Conservation (phyloP, 1,140 invertebrate genomes). For the Leptinotarsa texana region DNA sequence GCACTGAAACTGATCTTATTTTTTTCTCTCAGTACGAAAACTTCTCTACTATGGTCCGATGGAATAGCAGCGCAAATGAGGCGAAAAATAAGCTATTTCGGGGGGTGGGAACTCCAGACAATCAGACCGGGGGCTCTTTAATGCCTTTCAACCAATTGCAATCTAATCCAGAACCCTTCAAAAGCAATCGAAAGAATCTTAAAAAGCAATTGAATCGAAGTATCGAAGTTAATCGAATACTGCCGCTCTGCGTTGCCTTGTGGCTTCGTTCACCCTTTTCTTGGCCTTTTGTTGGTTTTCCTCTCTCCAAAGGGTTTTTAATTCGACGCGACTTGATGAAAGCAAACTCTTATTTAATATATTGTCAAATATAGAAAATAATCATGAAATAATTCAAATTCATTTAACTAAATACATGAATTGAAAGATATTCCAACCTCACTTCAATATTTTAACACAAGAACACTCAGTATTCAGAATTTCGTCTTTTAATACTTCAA, state of each 20-base stretch:
- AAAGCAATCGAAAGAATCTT: constrained; percentile 49
- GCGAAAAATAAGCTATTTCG: constrained; percentile 52
- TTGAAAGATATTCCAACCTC: too few species aligned
- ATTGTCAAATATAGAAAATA: too few species aligned
- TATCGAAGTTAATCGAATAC: constrained; percentile 50
- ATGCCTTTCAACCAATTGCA: constrained; percentile 42
- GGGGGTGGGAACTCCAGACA: constrained; percentile 31
- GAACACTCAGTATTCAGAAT: too few species aligned
- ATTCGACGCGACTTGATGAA: not conserved
- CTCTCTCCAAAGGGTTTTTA: not conserved
- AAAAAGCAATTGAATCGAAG: constrained; percentile 51
- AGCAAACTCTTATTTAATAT: not conserved
- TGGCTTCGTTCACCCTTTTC: not conserved
- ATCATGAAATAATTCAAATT: too few species aligned
- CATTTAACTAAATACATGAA: too few species aligned
- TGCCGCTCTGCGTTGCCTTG: constrained; percentile 16
- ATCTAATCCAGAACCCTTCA: constrained; percentile 50
- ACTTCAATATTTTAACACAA: too few species aligned
- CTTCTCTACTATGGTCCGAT: constrained; percentile 27
- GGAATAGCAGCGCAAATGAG: constrained; percentile 50
- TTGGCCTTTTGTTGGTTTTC: constrained; percentile 3
- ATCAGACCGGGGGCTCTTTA: constrained; percentile 43
- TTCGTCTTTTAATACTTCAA: too few species aligned
- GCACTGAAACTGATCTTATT: not conserved
- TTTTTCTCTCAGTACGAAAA: not conserved